Evolutionary conservation across 2,888 invertebrate species (phyloP), one percentile per base, ranked within the genome.

Genomic region (Eupeodes luniger): DNA sequence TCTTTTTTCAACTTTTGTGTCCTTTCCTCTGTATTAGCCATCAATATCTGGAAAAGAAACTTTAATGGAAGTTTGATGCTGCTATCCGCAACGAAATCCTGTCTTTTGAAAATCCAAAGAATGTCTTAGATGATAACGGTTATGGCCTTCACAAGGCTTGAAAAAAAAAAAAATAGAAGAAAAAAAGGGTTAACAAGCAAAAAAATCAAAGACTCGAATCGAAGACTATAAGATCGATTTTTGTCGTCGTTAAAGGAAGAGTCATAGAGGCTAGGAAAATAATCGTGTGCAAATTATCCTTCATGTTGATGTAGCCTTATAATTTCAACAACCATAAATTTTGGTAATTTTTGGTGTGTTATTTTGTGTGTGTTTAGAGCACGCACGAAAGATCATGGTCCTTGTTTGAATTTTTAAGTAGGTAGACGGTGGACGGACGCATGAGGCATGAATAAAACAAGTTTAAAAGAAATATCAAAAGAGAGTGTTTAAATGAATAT

Each of bases 61-160:
- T 84, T 81, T 81, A 80, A 88, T 81, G 55, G 74, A 81, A 74
- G 84, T 84, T 76, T 77, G 51, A 72, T 76, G 72, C 51, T 84
- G 57, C 55, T 57, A 70, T 76, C 61, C 61, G 59, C 61, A 67
- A 11, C 10, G 12, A 49, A 80, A 74, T 78, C 19, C 67, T 79
- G 66, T 67, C 27, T 74, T 53, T 67, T 51, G 47, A 62, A 77
- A 77, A 76, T 70, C 44, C 66, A 77, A 76, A 81, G 59, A 64
- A 67, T 62, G 67, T 81, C 77, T 67, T 49, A 14, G 64, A 64
- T 77, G 77, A 61, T 77, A 81, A 49, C 75, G 57, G 49, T 64
- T 59, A 57, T 27, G 27, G 77, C 66, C 4, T 27, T 66, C 4
- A 49, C 40, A 10, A 27, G 27, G 3, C 27, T 27, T 27, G 27